phyloP scores from a whole-genome alignment of 2,113 vertebrate species.

The Callopanchax toddi region DNA sequence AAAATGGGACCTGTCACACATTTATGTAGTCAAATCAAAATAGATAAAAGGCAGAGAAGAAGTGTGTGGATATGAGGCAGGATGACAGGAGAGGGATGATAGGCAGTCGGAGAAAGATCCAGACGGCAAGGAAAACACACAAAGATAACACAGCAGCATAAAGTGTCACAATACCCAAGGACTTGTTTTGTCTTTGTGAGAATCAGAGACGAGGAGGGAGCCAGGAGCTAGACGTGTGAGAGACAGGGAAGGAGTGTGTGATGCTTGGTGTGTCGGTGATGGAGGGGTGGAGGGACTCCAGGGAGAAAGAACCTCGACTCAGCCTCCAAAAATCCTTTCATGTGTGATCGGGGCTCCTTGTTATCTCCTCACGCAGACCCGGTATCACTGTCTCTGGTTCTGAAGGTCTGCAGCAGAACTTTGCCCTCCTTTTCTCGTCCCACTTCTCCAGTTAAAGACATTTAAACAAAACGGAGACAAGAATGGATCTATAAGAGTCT shows the following conservation, averaged over 20 bases:
- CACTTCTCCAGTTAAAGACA: background rate
- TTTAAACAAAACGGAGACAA: constrained; percentile 10
- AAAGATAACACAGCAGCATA: constrained; percentile 34
- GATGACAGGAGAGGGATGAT: constrained; percentile 15
- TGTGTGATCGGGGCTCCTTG: constrained; percentile 55
- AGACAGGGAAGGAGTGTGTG: constrained; percentile 31
- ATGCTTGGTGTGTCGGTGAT: constrained; percentile 18
- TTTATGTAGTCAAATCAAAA: constrained; percentile 16
- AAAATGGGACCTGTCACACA: constrained; percentile 21
- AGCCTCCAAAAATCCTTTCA: constrained; percentile 65
- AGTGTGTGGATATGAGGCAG: constrained; percentile 3
- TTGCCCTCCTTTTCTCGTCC: constrained; percentile 28
- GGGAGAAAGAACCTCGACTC: constrained; percentile 48
- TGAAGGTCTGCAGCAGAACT: constrained; percentile 38
- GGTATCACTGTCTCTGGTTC: constrained; percentile 54
- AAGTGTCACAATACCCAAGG: constrained; percentile 53
- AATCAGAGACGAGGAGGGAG: constrained; percentile 36
- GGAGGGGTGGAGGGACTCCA: constrained; percentile 36
- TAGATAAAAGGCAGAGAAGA: constrained; percentile 13
- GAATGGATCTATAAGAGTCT: background rate
- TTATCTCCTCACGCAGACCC: constrained; percentile 57
- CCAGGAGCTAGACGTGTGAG: constrained; percentile 35
- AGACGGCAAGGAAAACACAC: constrained; percentile 37
- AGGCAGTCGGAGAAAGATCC: constrained; percentile 29
- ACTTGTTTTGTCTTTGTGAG: constrained; percentile 66